Conservation (phyloP, 2,113 vertebrate genomes). For the Laticauda colubrina region DNA sequence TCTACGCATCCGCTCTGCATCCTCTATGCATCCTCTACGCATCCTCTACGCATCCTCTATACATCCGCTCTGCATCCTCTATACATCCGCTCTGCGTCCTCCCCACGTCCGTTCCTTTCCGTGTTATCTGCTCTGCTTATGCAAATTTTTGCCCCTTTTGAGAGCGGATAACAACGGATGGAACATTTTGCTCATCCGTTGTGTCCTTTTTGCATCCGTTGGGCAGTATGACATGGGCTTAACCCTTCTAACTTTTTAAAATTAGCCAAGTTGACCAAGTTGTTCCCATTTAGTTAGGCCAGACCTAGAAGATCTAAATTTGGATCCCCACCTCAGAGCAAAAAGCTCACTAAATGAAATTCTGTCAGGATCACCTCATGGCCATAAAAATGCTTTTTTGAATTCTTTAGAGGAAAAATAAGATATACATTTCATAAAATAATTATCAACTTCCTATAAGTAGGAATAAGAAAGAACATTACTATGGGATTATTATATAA, state of each 20-base stretch:
- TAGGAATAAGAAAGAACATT: background rate
- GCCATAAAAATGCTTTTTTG: background rate
- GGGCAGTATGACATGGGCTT: too few relatives aligned
- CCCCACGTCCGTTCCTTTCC: too few relatives aligned
- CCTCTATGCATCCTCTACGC: too few relatives aligned
- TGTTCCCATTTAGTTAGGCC: background rate
- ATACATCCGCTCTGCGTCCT: too few relatives aligned
- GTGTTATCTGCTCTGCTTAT: too few relatives aligned
- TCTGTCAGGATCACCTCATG: background rate
- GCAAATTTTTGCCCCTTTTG: too few relatives aligned
- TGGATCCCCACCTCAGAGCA: background rate
- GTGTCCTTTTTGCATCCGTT: too few relatives aligned
- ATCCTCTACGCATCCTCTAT: too few relatives aligned
- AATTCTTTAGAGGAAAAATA: background rate
- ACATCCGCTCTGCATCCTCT: too few relatives aligned
- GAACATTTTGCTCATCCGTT: too few relatives aligned
- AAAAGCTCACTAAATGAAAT: background rate
- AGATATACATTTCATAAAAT: background rate
- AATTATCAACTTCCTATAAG: slow-evolving; percentile 20
- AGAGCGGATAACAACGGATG: too few relatives aligned
- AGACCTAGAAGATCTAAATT: background rate
- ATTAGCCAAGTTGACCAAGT: background rate
- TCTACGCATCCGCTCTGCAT: too few relatives aligned
- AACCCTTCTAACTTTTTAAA: background rate
- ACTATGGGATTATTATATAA: slow-evolving; percentile 5